Evolutionary conservation across 2,113 vertebrate species (phyloP).

Genomic region (Scalopus aquaticus): DNA sequence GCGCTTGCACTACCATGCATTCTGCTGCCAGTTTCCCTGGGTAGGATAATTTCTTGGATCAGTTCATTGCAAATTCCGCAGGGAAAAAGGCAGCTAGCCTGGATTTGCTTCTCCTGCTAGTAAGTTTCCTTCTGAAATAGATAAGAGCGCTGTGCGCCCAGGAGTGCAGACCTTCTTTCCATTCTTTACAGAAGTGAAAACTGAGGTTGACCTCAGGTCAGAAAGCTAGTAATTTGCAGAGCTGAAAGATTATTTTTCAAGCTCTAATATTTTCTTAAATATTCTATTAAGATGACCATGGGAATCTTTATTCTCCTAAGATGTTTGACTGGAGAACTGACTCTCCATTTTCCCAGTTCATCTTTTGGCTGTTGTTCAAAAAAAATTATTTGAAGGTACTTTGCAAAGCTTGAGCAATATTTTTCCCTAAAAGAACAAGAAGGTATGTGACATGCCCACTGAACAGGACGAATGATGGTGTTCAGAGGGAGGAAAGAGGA

Average conservation of each 20-base stretch:
- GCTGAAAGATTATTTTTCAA: background rate
- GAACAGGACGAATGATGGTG: conserved; percentile 69
- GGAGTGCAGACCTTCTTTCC: background rate
- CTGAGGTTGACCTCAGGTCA: background rate
- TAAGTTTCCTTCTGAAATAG: background rate
- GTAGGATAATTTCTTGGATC: conserved; percentile 1
- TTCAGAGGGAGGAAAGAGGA: conserved; percentile 44
- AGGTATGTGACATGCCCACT: conserved; percentile 41
- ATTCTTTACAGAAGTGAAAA: conserved; percentile 16
- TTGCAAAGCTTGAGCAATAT: conserved; percentile 40
- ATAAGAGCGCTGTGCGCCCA: background rate
- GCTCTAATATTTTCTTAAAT: conserved; percentile 29
- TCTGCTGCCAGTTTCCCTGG: background rate
- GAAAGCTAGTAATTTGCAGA: conserved; percentile 30
- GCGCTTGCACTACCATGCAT: background rate
- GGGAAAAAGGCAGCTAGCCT: background rate
- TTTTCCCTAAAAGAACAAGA: conserved; percentile 61
- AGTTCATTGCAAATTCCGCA: background rate
- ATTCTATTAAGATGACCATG: conserved; percentile 48
- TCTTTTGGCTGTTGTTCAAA: conserved; percentile 64
- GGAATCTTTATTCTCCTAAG: background rate
- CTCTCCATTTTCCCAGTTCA: conserved; percentile 7
- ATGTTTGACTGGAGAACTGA: conserved; percentile 1
- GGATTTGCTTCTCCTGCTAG: background rate
- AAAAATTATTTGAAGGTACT: conserved; percentile 58